Evolutionary conservation across 2,888 invertebrate genomes (phyloP), one percentile per base, ranked within the genome.

Genomic region (Eurois occulta): DNA sequence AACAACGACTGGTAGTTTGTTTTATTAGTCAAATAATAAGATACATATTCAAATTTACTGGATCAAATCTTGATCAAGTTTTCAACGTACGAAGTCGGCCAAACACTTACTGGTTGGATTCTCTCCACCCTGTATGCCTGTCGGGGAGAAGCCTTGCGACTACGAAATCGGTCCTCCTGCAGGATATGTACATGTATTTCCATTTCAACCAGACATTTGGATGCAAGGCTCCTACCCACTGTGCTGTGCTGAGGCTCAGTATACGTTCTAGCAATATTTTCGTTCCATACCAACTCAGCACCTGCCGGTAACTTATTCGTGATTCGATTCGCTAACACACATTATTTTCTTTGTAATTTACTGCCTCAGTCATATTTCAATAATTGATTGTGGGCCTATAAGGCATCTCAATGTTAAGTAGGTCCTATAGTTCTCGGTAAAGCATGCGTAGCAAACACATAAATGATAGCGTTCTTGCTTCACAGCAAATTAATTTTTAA

Each of bases 141-240:
- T 35, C 28, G 1, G 35, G 16, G 10, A 32, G 18, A 35, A 38
- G 18, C 28, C 24, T 18, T 5, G 28, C 5, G 48, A 58, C 55
- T 73, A 52, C 48, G 28, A 52, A 43, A 60, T 62, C 69, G 69
- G 38, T 70, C 21, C 41, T 55, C 24, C 6, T 48, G 24, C 66
- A 83, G 46, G 21, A 55, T 46, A 62, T 67, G 83, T 52, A 72
- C 83, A 81, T 72, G 38, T 35, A 72, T 81, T 83, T 72, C 66
- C 83, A 81, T 81, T 78, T 83, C 48, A 83, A 81, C 66, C 46
- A 35, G 67, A 72, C 55, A 83, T 81, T 81, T 83, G 55, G 83
- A 83, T 78, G 60, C 66, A 28, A 83, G 46, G 71, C 83, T 78
- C 55, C 52, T 52, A 52, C 24, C 5, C 13, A 11, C n/a, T 58